Conservation (phyloP, 1,140 invertebrate species). For the Nixonia krombeini region DNA sequence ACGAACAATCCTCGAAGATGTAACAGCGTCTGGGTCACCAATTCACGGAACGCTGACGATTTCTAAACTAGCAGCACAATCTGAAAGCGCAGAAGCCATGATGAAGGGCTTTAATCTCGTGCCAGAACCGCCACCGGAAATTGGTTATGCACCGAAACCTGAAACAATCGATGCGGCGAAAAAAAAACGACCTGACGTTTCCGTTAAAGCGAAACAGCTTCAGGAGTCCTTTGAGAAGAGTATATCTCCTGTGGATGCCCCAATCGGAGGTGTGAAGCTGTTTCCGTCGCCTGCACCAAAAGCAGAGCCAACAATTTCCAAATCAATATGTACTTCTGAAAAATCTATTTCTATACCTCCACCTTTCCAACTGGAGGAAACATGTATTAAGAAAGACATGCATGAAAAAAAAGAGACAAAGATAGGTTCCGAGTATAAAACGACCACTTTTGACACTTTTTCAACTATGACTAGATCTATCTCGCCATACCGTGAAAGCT, state of each 20-base stretch:
- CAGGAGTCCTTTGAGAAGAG: slow-evolving; percentile 75
- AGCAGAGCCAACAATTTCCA: slow-evolving; percentile 42
- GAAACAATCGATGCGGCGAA: slow-evolving; percentile 59
- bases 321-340: slow-evolving; percentile 16
- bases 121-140: slow-evolving; percentile 82
- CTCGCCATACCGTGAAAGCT: slow-evolving; percentile 22
- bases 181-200: slow-evolving; percentile 73
- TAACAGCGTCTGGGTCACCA: slow-evolving; percentile 57
- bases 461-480: slow-evolving; percentile 12
- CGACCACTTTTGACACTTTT: slow-evolving; percentile 7
- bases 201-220: slow-evolving; percentile 76
- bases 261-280: slow-evolving; percentile 76
- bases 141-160: slow-evolving; percentile 76
- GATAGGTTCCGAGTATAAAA: slow-evolving; percentile 31
- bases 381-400: slow-evolving; percentile 18
- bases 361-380: slow-evolving; percentile 56
- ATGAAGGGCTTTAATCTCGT: slow-evolving; percentile 74
- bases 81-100: slow-evolving; percentile 61
- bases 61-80: slow-evolving; percentile 61
- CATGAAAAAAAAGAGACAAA: slow-evolving; percentile 36
- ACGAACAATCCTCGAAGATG: slow-evolving; percentile 60
- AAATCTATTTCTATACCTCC: slow-evolving; percentile 55
- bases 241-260: slow-evolving; percentile 74
- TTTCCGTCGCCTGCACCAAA: slow-evolving; percentile 68
- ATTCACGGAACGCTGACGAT: slow-evolving; percentile 60